Base-by-base conservation (phyloP, 2,797 vertebrate species). In the Periparus ater region DNA sequence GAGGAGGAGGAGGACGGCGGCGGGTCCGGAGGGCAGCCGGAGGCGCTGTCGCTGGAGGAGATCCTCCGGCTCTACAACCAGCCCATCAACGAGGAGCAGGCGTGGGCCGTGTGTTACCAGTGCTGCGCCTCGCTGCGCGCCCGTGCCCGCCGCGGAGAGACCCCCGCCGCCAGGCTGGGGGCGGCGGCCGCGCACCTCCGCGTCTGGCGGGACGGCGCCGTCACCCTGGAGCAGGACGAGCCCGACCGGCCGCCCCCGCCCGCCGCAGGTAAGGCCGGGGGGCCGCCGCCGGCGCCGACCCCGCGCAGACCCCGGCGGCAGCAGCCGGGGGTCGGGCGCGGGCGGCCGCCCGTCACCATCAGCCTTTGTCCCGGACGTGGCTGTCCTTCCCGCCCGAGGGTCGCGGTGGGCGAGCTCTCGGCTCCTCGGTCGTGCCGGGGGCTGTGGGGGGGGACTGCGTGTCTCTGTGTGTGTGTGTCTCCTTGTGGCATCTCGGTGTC, bases 81-180 rank as follows among this genome's bases (percentile, higher is more conserved):
- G 98, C 99, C 99, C 97, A 99, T 99, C 97, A 99, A 99, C 78
- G 99, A 99, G 97, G 99, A 99, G 98, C 99, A 99, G 98, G 99
- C 99, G 67, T 99, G 99, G 99, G 99, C 99, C 83, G 99, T 99
- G 79, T 99, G 99, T 84, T 99, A 98, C 97, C 99, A 99, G 96
- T 98, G 98, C 98, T 99, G 99, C 97, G 96, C 97, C 53, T 97
- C 97, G 30, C 97, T 99, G 96, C 95, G 97, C 53, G 91, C 95
- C 80, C 97, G 93, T 47, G 93, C 34, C 74, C 89, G 92, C n/a
- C 92, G 89, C 78, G 66, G 90, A 30, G 77, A 94, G 92, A 73
- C 74, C 78, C 95, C 58, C 30, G 36, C 66, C 42, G 67, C 30
- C 40, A 51, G 91, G 48, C 63, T 34, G 22, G 95, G 92, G 29